These are phyloP conservation scores for Pseudorhiza aurosa DNA, from an alignment of 30 jellyfish, hydroid and myxozoan species.

Conservation along the genomic window DNA sequence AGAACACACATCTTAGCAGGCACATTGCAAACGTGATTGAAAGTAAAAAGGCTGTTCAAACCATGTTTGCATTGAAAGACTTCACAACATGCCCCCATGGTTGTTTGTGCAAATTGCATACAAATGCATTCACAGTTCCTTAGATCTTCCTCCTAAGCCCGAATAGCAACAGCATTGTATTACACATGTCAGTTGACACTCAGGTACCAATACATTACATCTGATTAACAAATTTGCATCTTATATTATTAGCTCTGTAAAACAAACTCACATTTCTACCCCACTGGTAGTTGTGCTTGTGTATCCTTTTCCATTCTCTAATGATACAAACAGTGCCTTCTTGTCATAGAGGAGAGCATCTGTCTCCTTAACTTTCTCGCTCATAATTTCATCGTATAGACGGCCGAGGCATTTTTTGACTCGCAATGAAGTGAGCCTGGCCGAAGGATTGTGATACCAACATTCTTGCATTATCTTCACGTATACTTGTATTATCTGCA, in stretches of 20 bases:
- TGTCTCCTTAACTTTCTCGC: constrained; percentile 13
- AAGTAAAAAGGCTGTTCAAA: too few relatives aligned
- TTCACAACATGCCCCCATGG: too few relatives aligned
- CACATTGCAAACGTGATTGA: too few relatives aligned
- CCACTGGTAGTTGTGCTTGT: constrained; percentile 61
- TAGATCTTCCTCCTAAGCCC: too few relatives aligned
- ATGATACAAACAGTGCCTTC: constrained; percentile 41
- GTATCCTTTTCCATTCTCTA: constrained; percentile 48
- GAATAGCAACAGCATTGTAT: too few relatives aligned
- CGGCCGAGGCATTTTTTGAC: constrained; percentile 93
- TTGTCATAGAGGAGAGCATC: constrained; percentile 37
- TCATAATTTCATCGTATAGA: constrained; percentile 39
- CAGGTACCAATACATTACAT: neutral
- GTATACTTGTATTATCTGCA: constrained; percentile 46
- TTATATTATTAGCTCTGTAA: neutral
- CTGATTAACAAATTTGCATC: neutral
- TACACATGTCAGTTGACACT: too few relatives aligned
- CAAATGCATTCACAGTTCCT: too few relatives aligned
- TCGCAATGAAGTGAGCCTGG: constrained; percentile 87
- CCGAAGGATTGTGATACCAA: constrained; percentile 92
- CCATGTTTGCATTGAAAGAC: too few relatives aligned
- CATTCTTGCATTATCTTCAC: constrained; percentile 92
- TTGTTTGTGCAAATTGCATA: too few relatives aligned
- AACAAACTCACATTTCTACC: constrained; percentile 6
- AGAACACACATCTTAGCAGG: too few relatives aligned